These are phyloP conservation scores for Phataginus tricuspis DNA, from an alignment of 2,797 vertebrate species.

Conservation along the genomic window DNA sequence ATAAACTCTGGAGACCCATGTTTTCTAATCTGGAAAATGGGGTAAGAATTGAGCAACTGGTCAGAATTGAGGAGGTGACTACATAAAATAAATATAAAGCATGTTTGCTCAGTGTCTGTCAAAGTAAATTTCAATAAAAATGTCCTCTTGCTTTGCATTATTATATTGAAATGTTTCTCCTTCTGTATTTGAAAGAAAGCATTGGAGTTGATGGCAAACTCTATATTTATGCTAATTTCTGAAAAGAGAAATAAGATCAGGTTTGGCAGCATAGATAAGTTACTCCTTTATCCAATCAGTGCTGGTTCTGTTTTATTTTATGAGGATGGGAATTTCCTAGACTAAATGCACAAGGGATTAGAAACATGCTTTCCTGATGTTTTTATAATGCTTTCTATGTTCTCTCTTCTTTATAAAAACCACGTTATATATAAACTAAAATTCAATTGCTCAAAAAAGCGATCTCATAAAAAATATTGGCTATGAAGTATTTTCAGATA, in stretches of 20 bases:
- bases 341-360: not conserved
- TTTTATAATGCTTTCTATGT: not conserved
- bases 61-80: not conserved
- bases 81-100: not conserved
- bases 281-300: not conserved
- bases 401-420: not conserved
- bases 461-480: not conserved
- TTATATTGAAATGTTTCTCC: not conserved
- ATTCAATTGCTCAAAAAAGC: not conserved
- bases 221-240: not conserved
- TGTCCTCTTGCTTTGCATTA: not conserved
- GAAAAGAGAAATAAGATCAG: not conserved
- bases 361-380: not conserved
- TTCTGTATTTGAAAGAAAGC: not conserved
- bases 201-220: not conserved
- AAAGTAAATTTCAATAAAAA: constrained; percentile 3
- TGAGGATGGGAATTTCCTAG: not conserved
- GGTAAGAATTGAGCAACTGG: not conserved
- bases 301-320: not conserved
- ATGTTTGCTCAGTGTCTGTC: not conserved
- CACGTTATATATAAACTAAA: constrained; percentile 8
- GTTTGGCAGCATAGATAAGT: not conserved
- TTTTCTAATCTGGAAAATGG: constrained; percentile 35
- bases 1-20: not conserved
- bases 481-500: not conserved